Evolutionary conservation across 2,797 vertebrate species (phyloP).

Genomic region (Acanthopagrus latus): DNA sequence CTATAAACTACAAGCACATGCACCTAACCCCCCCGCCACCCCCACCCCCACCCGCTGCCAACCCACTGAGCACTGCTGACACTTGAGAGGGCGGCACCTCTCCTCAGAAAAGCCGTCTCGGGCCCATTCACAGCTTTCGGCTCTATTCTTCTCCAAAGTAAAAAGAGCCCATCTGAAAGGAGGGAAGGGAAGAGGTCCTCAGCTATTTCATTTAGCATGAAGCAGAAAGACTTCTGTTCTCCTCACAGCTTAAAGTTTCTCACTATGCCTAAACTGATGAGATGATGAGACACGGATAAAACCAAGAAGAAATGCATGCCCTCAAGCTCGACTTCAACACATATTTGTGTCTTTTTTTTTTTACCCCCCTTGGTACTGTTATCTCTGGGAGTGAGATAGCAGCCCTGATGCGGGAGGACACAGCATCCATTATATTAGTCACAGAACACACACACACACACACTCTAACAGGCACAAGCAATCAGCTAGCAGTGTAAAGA

Average conservation of each 20-base stretch:
- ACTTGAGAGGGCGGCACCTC: conserved; percentile 81
- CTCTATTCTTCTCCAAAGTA: conserved; percentile 74
- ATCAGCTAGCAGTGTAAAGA: conserved; percentile 4
- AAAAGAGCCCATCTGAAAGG: conserved; percentile 65
- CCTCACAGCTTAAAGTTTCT: conserved; percentile 27
- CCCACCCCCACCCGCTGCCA: background rate
- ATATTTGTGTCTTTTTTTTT: background rate
- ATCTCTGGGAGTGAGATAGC: conserved; percentile 40
- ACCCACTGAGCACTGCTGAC: conserved; percentile 70
- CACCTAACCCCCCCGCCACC: conserved; percentile 14
- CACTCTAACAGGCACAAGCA: conserved; percentile 14
- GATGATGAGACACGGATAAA: background rate
- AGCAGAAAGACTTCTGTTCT: conserved; percentile 23
- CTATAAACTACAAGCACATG: conserved; percentile 43
- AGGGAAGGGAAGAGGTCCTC: conserved; percentile 64
- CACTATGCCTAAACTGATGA: background rate
- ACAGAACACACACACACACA: conserved; percentile 13
- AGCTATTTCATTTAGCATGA: conserved; percentile 57
- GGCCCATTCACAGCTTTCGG: conserved; percentile 74
- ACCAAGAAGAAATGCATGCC: background rate
- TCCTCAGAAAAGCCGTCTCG: conserved; percentile 65
- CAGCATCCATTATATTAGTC: conserved; percentile 53
- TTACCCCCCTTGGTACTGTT: background rate
- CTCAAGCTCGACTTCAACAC: background rate
- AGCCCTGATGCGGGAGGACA: conserved; percentile 39